phyloP scores from a whole-genome alignment of 1,140 invertebrate species.

The Hyposmocoma kahamanoa region DNA sequence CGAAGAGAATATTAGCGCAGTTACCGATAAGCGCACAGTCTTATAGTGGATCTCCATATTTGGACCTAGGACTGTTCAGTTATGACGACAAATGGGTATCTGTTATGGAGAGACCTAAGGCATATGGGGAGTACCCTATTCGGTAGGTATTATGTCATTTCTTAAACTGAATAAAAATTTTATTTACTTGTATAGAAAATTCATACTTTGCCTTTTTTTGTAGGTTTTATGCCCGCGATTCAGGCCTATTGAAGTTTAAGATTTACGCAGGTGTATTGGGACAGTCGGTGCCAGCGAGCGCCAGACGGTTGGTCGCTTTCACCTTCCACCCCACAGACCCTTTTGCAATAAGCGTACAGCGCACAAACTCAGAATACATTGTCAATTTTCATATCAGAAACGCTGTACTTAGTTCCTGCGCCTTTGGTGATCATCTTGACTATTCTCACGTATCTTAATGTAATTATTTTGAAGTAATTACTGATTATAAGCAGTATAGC shows the following conservation, averaged over 20 bases:
- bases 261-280: slow-evolving; percentile 86
- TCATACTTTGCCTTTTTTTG: slow-evolving; percentile 27
- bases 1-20: slow-evolving; percentile 91
- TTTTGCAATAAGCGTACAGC: slow-evolving; percentile 95
- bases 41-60: slow-evolving; percentile 93
- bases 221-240: slow-evolving; percentile 93
- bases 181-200: neutral
- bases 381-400: slow-evolving; percentile 94
- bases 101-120: slow-evolving; percentile 95
- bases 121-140: slow-evolving; percentile 94
- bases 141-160: slow-evolving; percentile 73
- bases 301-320: slow-evolving; percentile 93
- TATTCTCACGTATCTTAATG: neutral
- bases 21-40: slow-evolving; percentile 97
- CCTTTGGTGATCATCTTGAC: neutral
- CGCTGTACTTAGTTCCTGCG: slow-evolving; percentile 52
- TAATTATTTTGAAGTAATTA: no score
- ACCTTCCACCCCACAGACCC: slow-evolving; percentile 98
- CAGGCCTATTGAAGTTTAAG: slow-evolving; percentile 90
- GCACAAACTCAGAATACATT: slow-evolving; percentile 96
- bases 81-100: slow-evolving; percentile 98
- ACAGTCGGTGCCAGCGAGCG: slow-evolving; percentile 68
- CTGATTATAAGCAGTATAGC: no score
- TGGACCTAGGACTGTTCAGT: slow-evolving; percentile 94
- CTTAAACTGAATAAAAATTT: slow-evolving; percentile 3